A percentile compares a stretch with the other conserved stretches of the same genome.
phyloP scores from a whole-genome alignment of 2,888 invertebrate species.

The Tribolium freemani region DNA sequence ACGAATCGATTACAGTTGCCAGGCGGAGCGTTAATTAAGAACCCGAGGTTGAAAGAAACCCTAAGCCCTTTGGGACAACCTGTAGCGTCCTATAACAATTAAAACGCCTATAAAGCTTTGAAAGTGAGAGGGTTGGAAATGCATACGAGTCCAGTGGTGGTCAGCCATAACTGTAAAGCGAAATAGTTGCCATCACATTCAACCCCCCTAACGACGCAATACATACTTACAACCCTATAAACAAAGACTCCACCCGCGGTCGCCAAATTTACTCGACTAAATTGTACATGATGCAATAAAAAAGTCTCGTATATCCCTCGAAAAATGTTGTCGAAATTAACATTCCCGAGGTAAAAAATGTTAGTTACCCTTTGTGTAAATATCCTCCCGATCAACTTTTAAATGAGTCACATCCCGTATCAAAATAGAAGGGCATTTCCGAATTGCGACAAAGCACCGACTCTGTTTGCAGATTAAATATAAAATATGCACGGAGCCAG shows the following conservation, averaged over 20 bases:
- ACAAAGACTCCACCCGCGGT: conserved; percentile 28
- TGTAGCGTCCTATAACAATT: conserved; percentile 48
- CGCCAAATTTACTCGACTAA: conserved; percentile 31
- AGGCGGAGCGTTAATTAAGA: conserved; percentile 29
- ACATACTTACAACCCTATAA: conserved; percentile 35
- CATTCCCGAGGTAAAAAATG: conserved; percentile 24
- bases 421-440: conserved; percentile 51
- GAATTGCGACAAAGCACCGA: conserved; percentile 49
- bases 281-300: conserved; percentile 37
- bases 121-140: conserved; percentile 46
- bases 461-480: conserved; percentile 50
- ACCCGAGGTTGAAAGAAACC: neutral
- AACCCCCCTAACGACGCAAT: conserved; percentile 39
- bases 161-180: conserved; percentile 54
- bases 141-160: conserved; percentile 51
- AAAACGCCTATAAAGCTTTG: conserved; percentile 50
- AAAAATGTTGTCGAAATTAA: conserved; percentile 29
- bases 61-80: conserved; percentile 35
- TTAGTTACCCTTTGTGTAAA: conserved; percentile 49
- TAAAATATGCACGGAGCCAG: conserved; percentile 51
- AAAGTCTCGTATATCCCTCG: conserved; percentile 19
- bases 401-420: conserved; percentile 50
- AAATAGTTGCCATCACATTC: conserved; percentile 51
- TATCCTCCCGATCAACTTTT: conserved; percentile 51
- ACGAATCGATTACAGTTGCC: neutral